These are phyloP conservation scores for Labeo catla DNA, from an alignment of 2,113 vertebrate species.

Conservation along the genomic window DNA sequence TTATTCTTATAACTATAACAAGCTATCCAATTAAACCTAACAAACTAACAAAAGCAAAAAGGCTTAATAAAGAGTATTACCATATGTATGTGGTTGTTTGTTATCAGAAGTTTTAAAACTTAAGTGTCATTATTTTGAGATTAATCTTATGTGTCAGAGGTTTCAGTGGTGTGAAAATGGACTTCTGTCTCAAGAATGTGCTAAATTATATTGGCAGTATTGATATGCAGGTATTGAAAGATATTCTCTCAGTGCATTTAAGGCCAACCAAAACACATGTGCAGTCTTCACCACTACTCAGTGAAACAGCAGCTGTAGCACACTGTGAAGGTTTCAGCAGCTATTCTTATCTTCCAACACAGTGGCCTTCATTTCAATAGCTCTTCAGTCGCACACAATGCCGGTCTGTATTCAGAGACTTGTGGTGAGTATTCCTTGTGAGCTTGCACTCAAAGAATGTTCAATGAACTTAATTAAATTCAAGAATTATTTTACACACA, in stretches of 20 bases:
- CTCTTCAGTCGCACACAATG: background rate
- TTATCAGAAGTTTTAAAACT: background rate
- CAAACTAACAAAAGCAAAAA: background rate
- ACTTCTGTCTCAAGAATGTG: constrained; percentile 1
- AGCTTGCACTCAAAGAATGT: background rate
- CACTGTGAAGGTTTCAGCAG: background rate
- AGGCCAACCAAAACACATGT: background rate
- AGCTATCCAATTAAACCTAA: background rate
- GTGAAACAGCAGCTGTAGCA: constrained; percentile 12
- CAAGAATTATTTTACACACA: background rate
- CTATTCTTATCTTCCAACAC: constrained; percentile 28
- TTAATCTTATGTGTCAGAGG: background rate
- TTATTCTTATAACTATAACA: background rate
- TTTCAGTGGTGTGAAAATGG: background rate
- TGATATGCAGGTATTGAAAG: background rate
- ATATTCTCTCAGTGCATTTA: background rate
- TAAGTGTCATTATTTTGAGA: background rate
- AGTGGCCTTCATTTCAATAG: background rate
- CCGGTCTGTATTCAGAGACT: background rate
- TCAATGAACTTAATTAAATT: background rate
- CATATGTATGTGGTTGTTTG: background rate
- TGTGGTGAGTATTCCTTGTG: background rate
- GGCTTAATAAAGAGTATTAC: background rate
- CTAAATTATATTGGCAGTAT: background rate
- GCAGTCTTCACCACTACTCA: background rate